These are phyloP conservation scores for Xanthostigma xanthostigma DNA, from an alignment of 2,888 invertebrate species.

Conservation along the genomic window DNA sequence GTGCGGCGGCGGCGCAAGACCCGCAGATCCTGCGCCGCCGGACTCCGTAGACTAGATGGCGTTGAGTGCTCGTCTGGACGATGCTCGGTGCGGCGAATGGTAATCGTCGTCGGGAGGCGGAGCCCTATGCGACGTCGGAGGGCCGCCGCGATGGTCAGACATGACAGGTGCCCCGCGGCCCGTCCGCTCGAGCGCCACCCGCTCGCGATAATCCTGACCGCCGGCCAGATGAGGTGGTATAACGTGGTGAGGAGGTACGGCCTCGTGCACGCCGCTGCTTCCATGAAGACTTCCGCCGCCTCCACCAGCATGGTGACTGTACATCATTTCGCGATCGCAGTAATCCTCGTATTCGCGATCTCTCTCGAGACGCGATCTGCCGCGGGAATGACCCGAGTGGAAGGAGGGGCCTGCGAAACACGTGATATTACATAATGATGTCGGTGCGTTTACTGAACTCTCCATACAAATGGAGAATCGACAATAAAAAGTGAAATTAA, in stretches of 20 bases:
- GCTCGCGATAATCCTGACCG: slow-evolving; percentile 25
- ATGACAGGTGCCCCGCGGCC: slow-evolving; percentile 10
- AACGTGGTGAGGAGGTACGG: slow-evolving; percentile 21
- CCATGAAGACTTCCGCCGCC: slow-evolving; percentile 24
- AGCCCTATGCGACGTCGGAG: background rate
- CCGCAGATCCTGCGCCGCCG: slow-evolving; percentile 28
- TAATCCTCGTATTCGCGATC: slow-evolving; percentile 39
- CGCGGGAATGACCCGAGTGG: slow-evolving; percentile 29
- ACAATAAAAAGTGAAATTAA: too few species aligned
- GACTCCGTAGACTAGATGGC: slow-evolving; percentile 46
- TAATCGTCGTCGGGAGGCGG: slow-evolving; percentile 23
- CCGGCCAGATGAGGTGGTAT: slow-evolving; percentile 25
- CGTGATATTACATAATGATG: background rate
- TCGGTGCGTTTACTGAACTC: too few species aligned
- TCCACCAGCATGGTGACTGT: slow-evolving; percentile 21
- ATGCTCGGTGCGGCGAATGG: slow-evolving; percentile 35
- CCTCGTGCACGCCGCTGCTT: slow-evolving; percentile 15
- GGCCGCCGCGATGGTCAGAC: background rate
- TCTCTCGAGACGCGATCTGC: slow-evolving; percentile 34
- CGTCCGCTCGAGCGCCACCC: slow-evolving; percentile 10
- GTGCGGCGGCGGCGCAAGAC: slow-evolving; percentile 25
- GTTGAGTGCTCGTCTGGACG: slow-evolving; percentile 54
- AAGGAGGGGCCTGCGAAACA: slow-evolving; percentile 25
- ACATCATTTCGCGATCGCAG: slow-evolving; percentile 23
- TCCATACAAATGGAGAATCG: too few species aligned